Base-by-base conservation (phyloP, 2,797 vertebrate species). In the Todus mexicanus region DNA sequence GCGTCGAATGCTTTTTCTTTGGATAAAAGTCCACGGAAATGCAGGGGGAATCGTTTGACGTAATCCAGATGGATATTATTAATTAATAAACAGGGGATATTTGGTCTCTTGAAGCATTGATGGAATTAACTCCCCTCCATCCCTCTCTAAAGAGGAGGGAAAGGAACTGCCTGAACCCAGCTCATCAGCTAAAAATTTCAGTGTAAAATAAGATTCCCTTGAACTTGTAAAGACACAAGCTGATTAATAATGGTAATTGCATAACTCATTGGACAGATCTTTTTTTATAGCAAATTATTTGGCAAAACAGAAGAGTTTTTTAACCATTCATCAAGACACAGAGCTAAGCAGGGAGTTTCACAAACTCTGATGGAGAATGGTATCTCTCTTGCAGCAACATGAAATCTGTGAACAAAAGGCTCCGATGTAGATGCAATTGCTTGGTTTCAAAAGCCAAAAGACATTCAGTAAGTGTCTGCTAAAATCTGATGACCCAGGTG, bases 161-260 rank as follows among this genome's bases (percentile, higher is more conserved):
- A 82, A 89, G 59, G 74, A 92, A 60, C 40, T 86, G 57, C 60
- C 63, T 12, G 47, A 75, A 66, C 56, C 76, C 47, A 90, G 50
- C 95, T 93, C 96, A 92, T 94, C 91, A 75, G 50, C 87, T 92
- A 95, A 91, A 93, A 78, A 85, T 93, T 89, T 29, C 82, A 83
- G 63, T 18, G 54, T 75, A 96, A 95, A 96, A 48, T 78, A 84
- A 94, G 70, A 83, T 87, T 84, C 54, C 70, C 59, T 91, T 94
- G 66, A 92, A 93, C 93, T 92, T 63, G 35, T 54, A 65, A 90
- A 94, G 88, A 87, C 45, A 42, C 38, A 56, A 94, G 45, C 66
- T 87, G 78, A 94, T 95, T 95, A 95, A 94, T 95, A 93, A 84
- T 48, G 75, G 80, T 77, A 96, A 94, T 89, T 95, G 94, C 90